Evolutionary conservation across 1,140 invertebrate genomes (phyloP).

Genomic region (Muscidifurax raptorellus): DNA sequence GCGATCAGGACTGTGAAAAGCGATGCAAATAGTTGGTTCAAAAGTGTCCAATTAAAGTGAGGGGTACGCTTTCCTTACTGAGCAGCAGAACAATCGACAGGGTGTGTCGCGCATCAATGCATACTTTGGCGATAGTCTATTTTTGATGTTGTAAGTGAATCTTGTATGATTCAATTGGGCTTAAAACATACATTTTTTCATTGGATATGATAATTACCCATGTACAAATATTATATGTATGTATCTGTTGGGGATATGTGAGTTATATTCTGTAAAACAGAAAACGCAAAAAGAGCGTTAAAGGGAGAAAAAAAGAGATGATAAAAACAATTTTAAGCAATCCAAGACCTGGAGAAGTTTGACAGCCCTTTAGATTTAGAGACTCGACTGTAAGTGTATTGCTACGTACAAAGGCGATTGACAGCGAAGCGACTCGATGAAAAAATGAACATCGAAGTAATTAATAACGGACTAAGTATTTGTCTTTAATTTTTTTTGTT

Average conservation of each 20-base stretch:
- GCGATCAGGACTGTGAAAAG: conserved; percentile 50
- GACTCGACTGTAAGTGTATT: conserved; percentile 50
- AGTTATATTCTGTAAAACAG: conserved; percentile 65
- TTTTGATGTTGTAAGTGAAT: conserved; percentile 74
- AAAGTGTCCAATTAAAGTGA: conserved; percentile 41
- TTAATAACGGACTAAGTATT: conserved; percentile 50
- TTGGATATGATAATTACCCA: conserved; percentile 68
- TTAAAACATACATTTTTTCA: conserved; percentile 66
- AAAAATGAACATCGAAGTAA: conserved; percentile 41
- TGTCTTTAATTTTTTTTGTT: conserved; percentile 32
- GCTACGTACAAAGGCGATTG: conserved; percentile 51
- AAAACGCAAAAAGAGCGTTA: conserved; percentile 55
- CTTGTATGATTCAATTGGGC: conserved; percentile 67
- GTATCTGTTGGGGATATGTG: conserved; percentile 66
- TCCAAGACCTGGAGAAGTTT: conserved; percentile 50
- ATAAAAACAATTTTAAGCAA: conserved; percentile 50
- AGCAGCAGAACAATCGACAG: conserved; percentile 61
- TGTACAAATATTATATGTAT: conserved; percentile 70
- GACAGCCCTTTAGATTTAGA: conserved; percentile 50
- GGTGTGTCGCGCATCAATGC: conserved; percentile 68
- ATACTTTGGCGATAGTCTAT: conserved; percentile 72
- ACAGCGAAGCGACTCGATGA: conserved; percentile 48
- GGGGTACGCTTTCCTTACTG: conserved; percentile 40
- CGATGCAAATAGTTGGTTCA: conserved; percentile 59
- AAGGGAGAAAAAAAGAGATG: conserved; percentile 50